Base-by-base conservation (phyloP, 2,113 vertebrate species). In the Ptilonorhynchus violaceus region DNA sequence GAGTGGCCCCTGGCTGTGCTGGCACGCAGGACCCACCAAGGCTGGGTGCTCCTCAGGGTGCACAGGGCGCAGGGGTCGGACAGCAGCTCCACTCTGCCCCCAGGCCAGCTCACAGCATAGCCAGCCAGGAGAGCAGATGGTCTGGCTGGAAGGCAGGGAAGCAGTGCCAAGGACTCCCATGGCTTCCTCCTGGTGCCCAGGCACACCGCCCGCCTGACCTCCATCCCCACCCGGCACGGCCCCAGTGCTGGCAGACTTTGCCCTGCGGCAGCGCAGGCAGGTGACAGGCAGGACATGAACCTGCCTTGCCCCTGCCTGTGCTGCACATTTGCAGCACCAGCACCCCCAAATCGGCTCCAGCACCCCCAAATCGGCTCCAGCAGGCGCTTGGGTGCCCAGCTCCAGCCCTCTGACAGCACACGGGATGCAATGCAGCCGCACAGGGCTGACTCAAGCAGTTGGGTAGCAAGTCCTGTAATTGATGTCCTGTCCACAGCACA, bases 391-490 rank as follows among this genome's bases (percentile, higher is more conserved):
- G 37, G 31, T 59, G 33, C 67, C 58, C 2, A 6, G 58, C 63
- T 68, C 33, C 2, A 2, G 46, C 79, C 53, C 1, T 1, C 2
- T 2, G 11, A 46, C 31, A n/a, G 50, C 78, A 37, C 2, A 1
- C 1, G 0, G 50, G 21, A 35, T 9, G 37, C 77, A 44, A 10
- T 0, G 3, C 37, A 55, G 86, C 39, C 31, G 10, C 25, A 3
- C 15, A 2, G 66, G 79, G 74, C 82, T 95, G 94, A 93, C 86
- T 93, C 78, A 87, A 94, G 80, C 66, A 52, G 49, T 30, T 55
- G 39, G 79, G 78, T 46, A 91, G 90, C 83, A 47, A 58, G 85
- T 73, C 81, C 89, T 84, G 75, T 96, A 96, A 96, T 96, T 96
- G 95, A 70, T 92, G 89, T 85, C 88, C 91, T 78, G 90, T 91